Conservation (phyloP, 2,113 vertebrate genomes). For the Toxotes jaculatrix region DNA sequence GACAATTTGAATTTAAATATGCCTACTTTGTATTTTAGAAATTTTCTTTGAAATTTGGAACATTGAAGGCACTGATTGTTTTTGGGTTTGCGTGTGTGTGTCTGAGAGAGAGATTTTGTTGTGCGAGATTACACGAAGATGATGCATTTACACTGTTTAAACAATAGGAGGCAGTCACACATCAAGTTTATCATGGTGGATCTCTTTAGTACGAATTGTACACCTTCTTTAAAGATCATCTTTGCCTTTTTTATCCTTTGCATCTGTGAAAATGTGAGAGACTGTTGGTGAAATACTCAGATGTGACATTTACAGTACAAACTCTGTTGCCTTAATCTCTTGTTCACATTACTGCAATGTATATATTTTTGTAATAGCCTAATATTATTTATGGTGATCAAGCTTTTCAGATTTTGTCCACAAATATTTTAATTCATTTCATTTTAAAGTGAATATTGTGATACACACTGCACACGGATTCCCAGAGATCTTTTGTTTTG, state of each 20-base stretch:
- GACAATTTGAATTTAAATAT: not conserved
- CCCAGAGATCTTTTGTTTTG: conserved; percentile 10
- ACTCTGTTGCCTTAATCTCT: conserved; percentile 70
- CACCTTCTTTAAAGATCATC: not conserved
- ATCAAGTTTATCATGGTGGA: not conserved
- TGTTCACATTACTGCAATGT: conserved; percentile 20
- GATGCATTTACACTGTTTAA: conserved; percentile 4
- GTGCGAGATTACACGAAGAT: not conserved
- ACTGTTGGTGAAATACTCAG: not conserved
- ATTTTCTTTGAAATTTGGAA: not conserved
- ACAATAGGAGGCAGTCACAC: conserved; percentile 57
- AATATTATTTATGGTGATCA: conserved; percentile 17
- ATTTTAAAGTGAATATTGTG: conserved; percentile 20
- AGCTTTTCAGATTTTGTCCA: conserved; percentile 15
- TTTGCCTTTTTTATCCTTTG: conserved; percentile 21
- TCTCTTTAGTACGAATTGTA: conserved; percentile 3
- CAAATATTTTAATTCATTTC: not conserved
- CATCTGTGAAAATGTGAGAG: conserved; percentile 2
- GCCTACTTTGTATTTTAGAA: not conserved
- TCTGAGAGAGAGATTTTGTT: not conserved
- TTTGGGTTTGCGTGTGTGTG: conserved; percentile 5
- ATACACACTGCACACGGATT: conserved; percentile 4
- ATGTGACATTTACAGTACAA: conserved; percentile 31
- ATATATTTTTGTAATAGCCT: conserved; percentile 46
- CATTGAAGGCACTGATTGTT: conserved; percentile 9